A percentile compares a stretch with the other conserved stretches of the same genome.
Conservation (phyloP, 1,140 invertebrate species). For the Catajapyx aquilonaris region DNA sequence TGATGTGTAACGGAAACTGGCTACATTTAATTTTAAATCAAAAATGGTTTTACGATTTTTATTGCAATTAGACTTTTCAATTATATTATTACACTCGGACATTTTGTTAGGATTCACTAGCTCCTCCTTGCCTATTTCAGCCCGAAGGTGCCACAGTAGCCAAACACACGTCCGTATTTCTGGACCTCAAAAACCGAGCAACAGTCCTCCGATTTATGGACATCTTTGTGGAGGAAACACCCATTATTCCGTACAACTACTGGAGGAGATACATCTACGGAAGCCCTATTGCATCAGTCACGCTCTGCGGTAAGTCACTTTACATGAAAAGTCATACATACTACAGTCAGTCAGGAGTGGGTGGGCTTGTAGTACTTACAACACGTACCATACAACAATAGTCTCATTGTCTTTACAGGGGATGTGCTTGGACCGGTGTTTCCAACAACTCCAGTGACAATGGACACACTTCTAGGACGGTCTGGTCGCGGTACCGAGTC, state of each 20-base stretch:
- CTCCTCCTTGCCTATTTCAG: no score
- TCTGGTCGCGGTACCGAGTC: constrained; percentile 24
- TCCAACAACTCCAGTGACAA: constrained; percentile 14
- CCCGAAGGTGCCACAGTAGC: constrained; percentile 32
- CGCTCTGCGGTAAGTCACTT: constrained; percentile 23
- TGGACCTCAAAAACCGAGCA: constrained; percentile 33
- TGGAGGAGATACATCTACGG: constrained; percentile 32
- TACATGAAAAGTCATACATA: no score
- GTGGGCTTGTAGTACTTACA: no score
- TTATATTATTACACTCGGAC: no score
- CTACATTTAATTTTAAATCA: no score
- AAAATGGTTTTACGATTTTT: no score
- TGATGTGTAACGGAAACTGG: no score
- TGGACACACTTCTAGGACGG: constrained; percentile 14
- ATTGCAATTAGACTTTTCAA: no score
- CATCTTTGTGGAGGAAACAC: constrained; percentile 32
- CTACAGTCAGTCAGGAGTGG: no score
- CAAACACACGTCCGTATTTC: constrained; percentile 32
- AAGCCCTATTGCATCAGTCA: constrained; percentile 20
- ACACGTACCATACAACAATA: no score
- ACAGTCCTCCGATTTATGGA: constrained; percentile 30
- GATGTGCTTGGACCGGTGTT: constrained; percentile 32
- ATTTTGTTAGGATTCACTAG: no score
- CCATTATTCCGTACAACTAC: constrained; percentile 30
- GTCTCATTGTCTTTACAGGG: constrained; percentile 20